These are phyloP conservation scores for Siniperca obscura DNA, from an alignment of 2,797 vertebrate species.

Conservation along the genomic window DNA sequence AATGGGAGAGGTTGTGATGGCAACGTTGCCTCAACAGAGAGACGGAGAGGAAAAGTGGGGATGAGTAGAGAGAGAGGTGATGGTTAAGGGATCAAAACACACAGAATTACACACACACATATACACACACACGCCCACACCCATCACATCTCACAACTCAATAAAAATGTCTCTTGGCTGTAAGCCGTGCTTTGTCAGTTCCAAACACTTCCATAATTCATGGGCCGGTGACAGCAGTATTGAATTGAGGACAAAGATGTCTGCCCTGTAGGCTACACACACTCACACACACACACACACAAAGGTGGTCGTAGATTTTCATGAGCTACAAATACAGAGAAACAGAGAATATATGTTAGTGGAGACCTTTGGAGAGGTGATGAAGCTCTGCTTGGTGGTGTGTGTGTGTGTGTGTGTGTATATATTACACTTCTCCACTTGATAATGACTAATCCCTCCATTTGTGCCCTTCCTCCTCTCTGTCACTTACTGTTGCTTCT, in stretches of 20 bases:
- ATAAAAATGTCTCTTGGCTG: conserved; percentile 78
- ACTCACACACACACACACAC: conserved; percentile 17
- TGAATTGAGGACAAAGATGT: conserved; percentile 79
- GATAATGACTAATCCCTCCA: conserved; percentile 61
- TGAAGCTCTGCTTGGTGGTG: background rate
- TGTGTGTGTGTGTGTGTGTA: conserved; percentile 5
- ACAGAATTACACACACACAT: conserved; percentile 28
- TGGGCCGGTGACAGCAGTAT: conserved; percentile 75
- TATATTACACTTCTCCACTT: conserved; percentile 46
- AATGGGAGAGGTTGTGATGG: conserved; percentile 33
- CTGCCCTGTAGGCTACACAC: conserved; percentile 64
- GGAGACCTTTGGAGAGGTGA: conserved; percentile 32
- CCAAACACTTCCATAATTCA: conserved; percentile 82
- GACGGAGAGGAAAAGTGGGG: background rate
- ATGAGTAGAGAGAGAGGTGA: conserved; percentile 27
- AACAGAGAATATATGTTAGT: conserved; percentile 34
- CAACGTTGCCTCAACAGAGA: conserved; percentile 23
- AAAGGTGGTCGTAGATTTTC: conserved; percentile 23
- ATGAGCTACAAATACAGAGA: conserved; percentile 46
- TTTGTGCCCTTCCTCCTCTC: conserved; percentile 62
- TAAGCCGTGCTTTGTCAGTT: conserved; percentile 78
- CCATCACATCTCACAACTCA: conserved; percentile 71
- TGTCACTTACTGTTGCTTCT: conserved; percentile 74
- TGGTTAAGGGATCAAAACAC: conserved; percentile 35
- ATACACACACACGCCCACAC: conserved; percentile 22